phyloP scores from a whole-genome alignment of 2,797 vertebrate species.

The Tangara arthus region DNA sequence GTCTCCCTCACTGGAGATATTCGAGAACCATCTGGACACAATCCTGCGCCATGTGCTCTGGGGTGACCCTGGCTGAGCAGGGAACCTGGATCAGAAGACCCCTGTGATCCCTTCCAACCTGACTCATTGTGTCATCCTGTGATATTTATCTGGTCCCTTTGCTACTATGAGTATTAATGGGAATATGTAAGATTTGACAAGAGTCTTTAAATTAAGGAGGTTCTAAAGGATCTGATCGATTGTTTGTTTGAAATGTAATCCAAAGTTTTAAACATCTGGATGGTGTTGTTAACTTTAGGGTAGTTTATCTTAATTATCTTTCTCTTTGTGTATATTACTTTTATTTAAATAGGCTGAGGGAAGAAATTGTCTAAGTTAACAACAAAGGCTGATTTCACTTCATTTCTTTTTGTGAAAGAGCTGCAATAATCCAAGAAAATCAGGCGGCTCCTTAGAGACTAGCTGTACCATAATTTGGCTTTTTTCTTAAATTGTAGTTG shows the following conservation, averaged over 20 bases:
- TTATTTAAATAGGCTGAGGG: background rate
- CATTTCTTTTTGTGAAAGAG: background rate
- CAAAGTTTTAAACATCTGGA: background rate
- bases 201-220: background rate
- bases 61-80: background rate
- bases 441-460: background rate
- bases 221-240: background rate
- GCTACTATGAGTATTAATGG: background rate
- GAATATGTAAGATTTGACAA: background rate
- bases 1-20: background rate
- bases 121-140: no score
- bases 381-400: background rate
- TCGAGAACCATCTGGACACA: background rate
- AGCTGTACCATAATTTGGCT: background rate
- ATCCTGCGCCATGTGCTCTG: background rate
- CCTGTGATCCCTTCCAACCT: background rate
- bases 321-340: slow-evolving; percentile 3
- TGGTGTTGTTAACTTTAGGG: background rate
- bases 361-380: background rate
- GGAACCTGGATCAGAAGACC: background rate
- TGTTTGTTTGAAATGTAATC: background rate
- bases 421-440: background rate
- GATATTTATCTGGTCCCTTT: background rate
- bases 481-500: slow-evolving; percentile 2
- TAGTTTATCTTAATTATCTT: background rate